A percentile compares a stretch with the other conserved stretches of the same genome.
Evolutionary conservation across 1,140 invertebrate genomes (phyloP).

Genomic region (Adelges cooleyi): DNA sequence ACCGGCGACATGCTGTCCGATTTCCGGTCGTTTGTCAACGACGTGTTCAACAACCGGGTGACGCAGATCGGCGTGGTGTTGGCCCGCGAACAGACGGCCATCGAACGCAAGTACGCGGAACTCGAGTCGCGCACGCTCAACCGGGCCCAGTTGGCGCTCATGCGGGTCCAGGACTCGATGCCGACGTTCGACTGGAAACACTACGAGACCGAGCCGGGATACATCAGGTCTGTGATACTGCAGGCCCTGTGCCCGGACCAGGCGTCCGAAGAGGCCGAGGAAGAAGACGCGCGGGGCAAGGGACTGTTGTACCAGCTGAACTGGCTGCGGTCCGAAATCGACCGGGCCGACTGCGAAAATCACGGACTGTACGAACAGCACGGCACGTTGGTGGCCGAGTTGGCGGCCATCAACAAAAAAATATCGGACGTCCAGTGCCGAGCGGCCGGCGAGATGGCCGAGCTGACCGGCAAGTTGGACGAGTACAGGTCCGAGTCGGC

Average conservation of each 20-base stretch:
- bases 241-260: not conserved
- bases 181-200: conserved; percentile 1
- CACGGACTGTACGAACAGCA: not conserved
- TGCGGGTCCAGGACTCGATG: not conserved
- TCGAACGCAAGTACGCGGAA: not conserved
- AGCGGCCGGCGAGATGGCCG: not conserved
- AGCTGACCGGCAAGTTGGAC: not conserved
- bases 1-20: not conserved
- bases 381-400: not conserved
- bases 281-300: not conserved
- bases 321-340: conserved; percentile 14
- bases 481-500: not conserved
- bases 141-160: not conserved
- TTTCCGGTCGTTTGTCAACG: not conserved
- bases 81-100: not conserved
- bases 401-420: not conserved
- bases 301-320: conserved; percentile 2
- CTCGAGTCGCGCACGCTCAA: not conserved
- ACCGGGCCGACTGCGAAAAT: not conserved
- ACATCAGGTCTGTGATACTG: not conserved
- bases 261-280: not conserved
- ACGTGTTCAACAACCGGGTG: not conserved
- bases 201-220: not conserved
- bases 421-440: not conserved
- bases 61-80: conserved; percentile 1